Base-by-base conservation (phyloP, 2,797 vertebrate species). In the Cryptoprocta ferox region DNA sequence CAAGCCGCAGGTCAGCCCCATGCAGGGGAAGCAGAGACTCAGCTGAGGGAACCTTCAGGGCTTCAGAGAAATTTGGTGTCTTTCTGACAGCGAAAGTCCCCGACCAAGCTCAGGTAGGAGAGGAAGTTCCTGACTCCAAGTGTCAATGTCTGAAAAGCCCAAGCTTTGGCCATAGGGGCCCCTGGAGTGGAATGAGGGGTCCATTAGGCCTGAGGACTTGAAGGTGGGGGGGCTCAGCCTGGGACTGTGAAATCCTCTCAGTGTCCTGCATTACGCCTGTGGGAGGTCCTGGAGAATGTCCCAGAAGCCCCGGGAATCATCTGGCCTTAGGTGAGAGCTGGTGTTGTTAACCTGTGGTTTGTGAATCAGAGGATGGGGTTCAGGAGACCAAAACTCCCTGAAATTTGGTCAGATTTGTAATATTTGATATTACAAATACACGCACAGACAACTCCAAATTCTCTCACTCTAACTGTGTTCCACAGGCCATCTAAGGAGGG, bases 381-480 rank as follows among this genome's bases (percentile, higher is more conserved):
- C 11, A 39, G 15, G 10, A 88, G 48, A 63, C 24, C 13, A 28
- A 71, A 83, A 3, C 9, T 35, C 70, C 50, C 53, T 65, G 32
- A 70, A 83, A 87, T 16, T 79, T 45, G 19, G 30, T 50, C 59
- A 86, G 15, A 48, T 37, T n/a, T n/a, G n/a, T n/a, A n/a, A n/a
- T n/a, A n/a, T n/a, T 82, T 71, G 53, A 71, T 76, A 79, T 53
- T 21, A n/a, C 53, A 73, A 94, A 94, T 32, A 21, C 39, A 35
- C 16, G 26, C 26, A 68, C 4, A 56, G 19, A 6, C 5, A 82
- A 68, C 80, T 16, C 48, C 53, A 45, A 80, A 28, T 39, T 42
- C 35, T 6, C 14, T 71, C 39, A 45, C 26, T 71, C 30, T 42
- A 19, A 18, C n/a, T 73, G 39, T 2, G 26, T 26, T 35, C 37